phyloP scores from a whole-genome alignment of 2,113 vertebrate genomes.

The Xiphorhynchus elegans region DNA sequence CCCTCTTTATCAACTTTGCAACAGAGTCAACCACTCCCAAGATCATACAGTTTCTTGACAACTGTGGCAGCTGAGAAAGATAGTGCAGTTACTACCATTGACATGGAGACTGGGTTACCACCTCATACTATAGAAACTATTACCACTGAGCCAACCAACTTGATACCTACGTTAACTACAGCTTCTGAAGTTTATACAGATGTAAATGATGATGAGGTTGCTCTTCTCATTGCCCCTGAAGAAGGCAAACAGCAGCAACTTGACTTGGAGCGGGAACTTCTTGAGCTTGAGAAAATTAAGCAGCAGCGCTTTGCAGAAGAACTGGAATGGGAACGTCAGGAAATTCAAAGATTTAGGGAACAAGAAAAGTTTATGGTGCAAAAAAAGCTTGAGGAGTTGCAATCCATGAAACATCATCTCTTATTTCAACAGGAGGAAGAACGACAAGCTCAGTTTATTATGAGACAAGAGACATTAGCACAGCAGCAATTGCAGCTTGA shows the following conservation, averaged over 20 bases:
- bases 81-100: constrained; percentile 71
- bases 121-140: constrained; percentile 79
- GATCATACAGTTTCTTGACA: constrained; percentile 88
- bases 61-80: constrained; percentile 81
- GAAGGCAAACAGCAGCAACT: constrained; percentile 93
- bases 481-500: constrained; percentile 94
- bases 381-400: constrained; percentile 94
- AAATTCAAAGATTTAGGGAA: constrained; percentile 96
- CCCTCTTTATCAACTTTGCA: constrained; percentile 83
- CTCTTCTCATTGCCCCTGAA: constrained; percentile 87
- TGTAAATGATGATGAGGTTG: constrained; percentile 86
- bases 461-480: constrained; percentile 92
- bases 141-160: constrained; percentile 77
- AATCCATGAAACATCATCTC: constrained; percentile 95
- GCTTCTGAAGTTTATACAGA: constrained; percentile 89
- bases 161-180: constrained; percentile 81
- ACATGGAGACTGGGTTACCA: constrained; percentile 80
- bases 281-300: constrained; percentile 96
- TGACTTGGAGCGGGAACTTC: constrained; percentile 92
- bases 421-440: constrained; percentile 96
- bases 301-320: constrained; percentile 96
- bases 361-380: constrained; percentile 97
- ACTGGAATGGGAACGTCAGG: constrained; percentile 96
- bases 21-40: constrained; percentile 82
- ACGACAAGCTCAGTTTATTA: constrained; percentile 93